phyloP scores from a whole-genome alignment of 2,888 invertebrate species.

The Vesta saturnalis region DNA sequence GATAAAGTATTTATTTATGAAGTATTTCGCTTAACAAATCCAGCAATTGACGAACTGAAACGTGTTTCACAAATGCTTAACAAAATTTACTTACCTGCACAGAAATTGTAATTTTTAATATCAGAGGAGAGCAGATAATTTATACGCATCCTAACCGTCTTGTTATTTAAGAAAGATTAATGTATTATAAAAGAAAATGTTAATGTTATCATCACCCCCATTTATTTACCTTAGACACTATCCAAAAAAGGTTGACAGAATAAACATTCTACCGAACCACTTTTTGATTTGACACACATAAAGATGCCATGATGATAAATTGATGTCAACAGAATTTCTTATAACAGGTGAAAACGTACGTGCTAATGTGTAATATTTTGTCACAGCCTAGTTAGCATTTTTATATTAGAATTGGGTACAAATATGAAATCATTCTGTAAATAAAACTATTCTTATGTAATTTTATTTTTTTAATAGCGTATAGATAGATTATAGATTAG shows the following conservation, averaged over 20 bases:
- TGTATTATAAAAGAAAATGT: background rate
- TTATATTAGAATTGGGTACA: background rate
- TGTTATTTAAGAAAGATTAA: background rate
- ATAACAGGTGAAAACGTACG: conserved; percentile 2
- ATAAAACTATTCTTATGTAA: too few relatives aligned
- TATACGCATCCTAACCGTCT: too few relatives aligned
- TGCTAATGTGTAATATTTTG: background rate
- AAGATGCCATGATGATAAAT: background rate
- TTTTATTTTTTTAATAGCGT: background rate
- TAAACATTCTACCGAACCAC: background rate
- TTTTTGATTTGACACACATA: conserved; percentile 1
- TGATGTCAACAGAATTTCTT: background rate
- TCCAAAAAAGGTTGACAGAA: background rate
- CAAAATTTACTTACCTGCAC: too few relatives aligned
- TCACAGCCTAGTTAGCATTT: background rate
- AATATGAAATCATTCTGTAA: too few relatives aligned
- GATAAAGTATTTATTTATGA: too few relatives aligned
- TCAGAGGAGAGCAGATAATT: too few relatives aligned
- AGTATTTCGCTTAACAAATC: too few relatives aligned
- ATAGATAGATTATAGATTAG: background rate
- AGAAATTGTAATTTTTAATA: too few relatives aligned
- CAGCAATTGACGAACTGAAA: too few relatives aligned
- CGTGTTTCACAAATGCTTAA: too few relatives aligned
- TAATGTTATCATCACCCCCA: conserved; percentile 1
- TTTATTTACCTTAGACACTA: background rate